Evolutionary conservation across 1,140 invertebrate genomes (phyloP).

Genomic region (Agraylea sexmaculata): DNA sequence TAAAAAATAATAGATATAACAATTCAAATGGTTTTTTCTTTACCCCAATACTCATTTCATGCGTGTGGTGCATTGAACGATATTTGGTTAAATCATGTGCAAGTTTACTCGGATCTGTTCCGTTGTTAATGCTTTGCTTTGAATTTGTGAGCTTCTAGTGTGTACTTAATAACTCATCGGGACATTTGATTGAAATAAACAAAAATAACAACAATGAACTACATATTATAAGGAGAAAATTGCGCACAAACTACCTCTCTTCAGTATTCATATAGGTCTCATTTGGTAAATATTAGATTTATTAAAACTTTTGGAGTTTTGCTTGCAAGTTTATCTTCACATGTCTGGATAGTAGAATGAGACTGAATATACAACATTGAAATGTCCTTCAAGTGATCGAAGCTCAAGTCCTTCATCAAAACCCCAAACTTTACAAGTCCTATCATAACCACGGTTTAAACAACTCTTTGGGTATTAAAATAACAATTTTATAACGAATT

Average conservation of each 20-base stretch:
- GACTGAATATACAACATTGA: constrained; percentile 70
- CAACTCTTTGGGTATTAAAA: constrained; percentile 35
- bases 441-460: constrained; percentile 70
- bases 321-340: constrained; percentile 35
- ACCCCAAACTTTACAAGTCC: constrained; percentile 75
- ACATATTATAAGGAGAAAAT: constrained; percentile 52
- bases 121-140: too few species aligned
- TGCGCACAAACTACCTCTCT: constrained; percentile 59
- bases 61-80: too few species aligned
- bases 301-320: neutral
- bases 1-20: too few species aligned
- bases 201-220: too few species aligned
- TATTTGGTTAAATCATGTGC: too few species aligned
- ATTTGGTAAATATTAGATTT: constrained; percentile 32
- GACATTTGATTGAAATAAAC: too few species aligned
- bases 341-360: constrained; percentile 64
- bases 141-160: too few species aligned
- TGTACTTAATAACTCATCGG: too few species aligned
- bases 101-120: too few species aligned
- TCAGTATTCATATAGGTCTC: constrained; percentile 62
- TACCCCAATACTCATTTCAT: too few species aligned
- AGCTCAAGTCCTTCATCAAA: constrained; percentile 58
- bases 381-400: constrained; percentile 58
- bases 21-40: too few species aligned
- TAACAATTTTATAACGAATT: constrained; percentile 2